Evolutionary conservation across 2,888 invertebrate genomes (phyloP), one percentile per base, ranked within the genome.

Genomic region (Cantharis rustica): DNA sequence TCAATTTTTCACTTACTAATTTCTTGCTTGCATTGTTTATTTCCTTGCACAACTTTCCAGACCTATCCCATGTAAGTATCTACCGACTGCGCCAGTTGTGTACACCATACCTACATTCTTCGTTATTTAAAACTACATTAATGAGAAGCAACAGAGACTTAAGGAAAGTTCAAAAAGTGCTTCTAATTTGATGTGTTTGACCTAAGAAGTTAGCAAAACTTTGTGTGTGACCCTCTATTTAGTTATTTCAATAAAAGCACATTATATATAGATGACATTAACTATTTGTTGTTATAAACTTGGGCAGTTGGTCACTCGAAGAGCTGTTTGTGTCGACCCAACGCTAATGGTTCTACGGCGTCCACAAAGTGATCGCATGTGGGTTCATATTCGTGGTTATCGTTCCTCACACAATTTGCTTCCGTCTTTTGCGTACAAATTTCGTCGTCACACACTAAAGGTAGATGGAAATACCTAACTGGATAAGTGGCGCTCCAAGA

Each of bases 251-350:
- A 85, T 84, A 84, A 85, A 83, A 84, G 81, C 82, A 84, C 84
- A 84, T 84, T 85, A 84, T 77, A 78, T 81, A 81, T 71, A 82
- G 84, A 85, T 83, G 83, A 83, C 85, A 84, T 85, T 84, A 83
- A 83, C 82, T 84, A 84, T 85, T 85, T 85, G 86, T 85, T 84
- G 83, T 82, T 83, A 80, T 78, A 84, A 85, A 85, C 83, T 85
- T 85, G 77, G 83, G 82, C 81, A 83, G 82, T 83, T 84, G 85
- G 84, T 84, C 84, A 85, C 83, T 84, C 80, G 80, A 73, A 81
- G 80, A 80, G 81, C 82, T 81, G 83, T 82, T 82, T 82, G 81
- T 81, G 81, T 82, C 82, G 79, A 77, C 79, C 80, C 79, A 78
- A 78, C 79, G 81, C 81, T 84, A 84, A 84, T 84, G 82, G 84